Base-by-base conservation (phyloP, 2,888 invertebrate species). In the Hirtodrosophila duncani region DNA sequence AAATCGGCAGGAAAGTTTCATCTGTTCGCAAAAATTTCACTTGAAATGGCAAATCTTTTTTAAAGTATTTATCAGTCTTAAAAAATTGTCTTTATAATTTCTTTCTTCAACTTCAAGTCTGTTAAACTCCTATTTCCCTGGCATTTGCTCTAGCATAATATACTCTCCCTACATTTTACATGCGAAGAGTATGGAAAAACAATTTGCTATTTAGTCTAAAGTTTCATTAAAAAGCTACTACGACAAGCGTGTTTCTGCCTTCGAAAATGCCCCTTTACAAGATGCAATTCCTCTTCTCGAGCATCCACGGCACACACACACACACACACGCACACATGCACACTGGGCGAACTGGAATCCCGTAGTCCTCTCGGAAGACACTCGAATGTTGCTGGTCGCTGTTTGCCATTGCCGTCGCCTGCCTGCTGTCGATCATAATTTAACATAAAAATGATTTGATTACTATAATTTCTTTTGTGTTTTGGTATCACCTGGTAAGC, bases 401-500 rank as follows among this genome's bases (percentile, higher is more conserved):
- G 21, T n/a, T 33, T 26, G 26, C 21, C 6, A 5, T 5, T 34
- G 16, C 20, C 33, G 41, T 66, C 67, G 79, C 70, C 78, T 79
- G 77, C 79, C 67, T 69, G 79, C 75, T 79, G 75, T 79, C 75
- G 80, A 79, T 77, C 75, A 77, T 77, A 77, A 77, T 77, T 77
- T 77, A 77, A 77, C 75, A 77, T 77, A 79, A 77, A 77, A 77
- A 79, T 77, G 75, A 77, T 77, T 77, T 77, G 75, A 77, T 77
- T 77, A 77, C 75, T 77, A 77, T 77, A 77, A 77, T 77, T 77
- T 77, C 75, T 77, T 77, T 77, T 77, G 75, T 77, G 77, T 77
- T 77, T 77, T 81, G 81, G 80, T 81, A 79, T 81, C 77, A 78
- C 82, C 78, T 78, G 78, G 78, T 78, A 82, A 78, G 82, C 78